A percentile compares a stretch with the other conserved stretches of the same genome.
These are phyloP conservation scores for Oryzias javanicus DNA, from an alignment of 2,113 vertebrate genomes.

Conservation along the genomic window DNA sequence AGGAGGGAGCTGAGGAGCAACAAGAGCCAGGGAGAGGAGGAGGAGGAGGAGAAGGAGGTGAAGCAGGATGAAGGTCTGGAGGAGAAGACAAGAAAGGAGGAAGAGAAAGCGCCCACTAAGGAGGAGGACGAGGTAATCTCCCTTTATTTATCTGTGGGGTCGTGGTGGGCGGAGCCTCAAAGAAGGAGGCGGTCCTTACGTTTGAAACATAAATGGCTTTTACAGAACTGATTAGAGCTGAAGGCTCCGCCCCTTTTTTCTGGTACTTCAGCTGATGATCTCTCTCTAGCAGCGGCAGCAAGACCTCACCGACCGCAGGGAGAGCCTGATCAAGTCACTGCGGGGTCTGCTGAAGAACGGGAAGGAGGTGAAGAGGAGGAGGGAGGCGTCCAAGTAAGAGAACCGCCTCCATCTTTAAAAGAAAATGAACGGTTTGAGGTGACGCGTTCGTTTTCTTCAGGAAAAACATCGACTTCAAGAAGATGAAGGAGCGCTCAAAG, in stretches of 20 bases:
- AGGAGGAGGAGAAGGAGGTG: neutral
- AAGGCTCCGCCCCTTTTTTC: too few relatives aligned
- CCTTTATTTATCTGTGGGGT: too few relatives aligned
- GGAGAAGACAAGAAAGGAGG: neutral
- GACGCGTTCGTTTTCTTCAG: neutral
- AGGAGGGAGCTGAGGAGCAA: neutral
- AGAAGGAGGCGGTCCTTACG: too few relatives aligned
- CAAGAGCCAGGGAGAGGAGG: neutral
- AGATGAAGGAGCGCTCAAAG: neutral
- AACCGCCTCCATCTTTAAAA: neutral
- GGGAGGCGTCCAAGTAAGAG: conserved; percentile 25
- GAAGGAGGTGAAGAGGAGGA: conserved; percentile 16
- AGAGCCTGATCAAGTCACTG: conserved; percentile 66
- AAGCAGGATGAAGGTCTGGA: neutral
- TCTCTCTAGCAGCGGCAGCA: conserved; percentile 6
- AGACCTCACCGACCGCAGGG: conserved; percentile 68
- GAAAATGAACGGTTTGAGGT: neutral
- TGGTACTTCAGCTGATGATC: too few relatives aligned
- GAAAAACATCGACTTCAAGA: neutral
- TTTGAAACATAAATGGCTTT: too few relatives aligned
- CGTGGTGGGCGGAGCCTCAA: too few relatives aligned
- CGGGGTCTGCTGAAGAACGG: conserved; percentile 51
- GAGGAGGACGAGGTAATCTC: too few relatives aligned
- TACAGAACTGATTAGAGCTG: too few relatives aligned
- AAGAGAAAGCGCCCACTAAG: neutral